Base-by-base conservation (phyloP, 2,113 vertebrate species). In the Pogonocichla stellata region DNA sequence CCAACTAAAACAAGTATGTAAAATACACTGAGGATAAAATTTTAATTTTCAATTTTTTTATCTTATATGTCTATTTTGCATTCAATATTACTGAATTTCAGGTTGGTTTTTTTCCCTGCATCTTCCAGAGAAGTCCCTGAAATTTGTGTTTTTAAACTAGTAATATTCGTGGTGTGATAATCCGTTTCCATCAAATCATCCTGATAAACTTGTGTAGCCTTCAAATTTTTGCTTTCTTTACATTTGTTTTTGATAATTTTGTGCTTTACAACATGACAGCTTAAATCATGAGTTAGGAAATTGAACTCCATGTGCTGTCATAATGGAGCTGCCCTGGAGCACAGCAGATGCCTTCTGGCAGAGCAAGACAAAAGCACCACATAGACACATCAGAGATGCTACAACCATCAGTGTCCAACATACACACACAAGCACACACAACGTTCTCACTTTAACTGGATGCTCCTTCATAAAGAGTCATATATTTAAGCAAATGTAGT, bases 351-450 rank as follows among this genome's bases (percentile, higher is more conserved):
- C 6, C 5, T n/a, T 40, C 36, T 71, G 36, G 11, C 13, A 72
- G 14, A 77, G 10, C 24, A 72, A 19, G 13, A 29, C 14, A 25
- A 56, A 66, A 74, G 54, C 29, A 10, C 0, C 50, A 36, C 16
- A 20, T 1, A 6, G 11, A 9, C 6, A 14, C 51, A 34, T 18
- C 31, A 56, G 43, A 56, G 24, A 19, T 51, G 8, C 9, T 83
- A 14, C 9, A 64, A 31, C 9, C 19, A 31, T 33, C 25, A 34
- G 5, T 14, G 8, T 40, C 20, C 9, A 51, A 75, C 17, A 51
- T 8, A 14, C 2, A 43, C 5, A 24, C 38, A 50, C 3, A 43
- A 31, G 8, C 9, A 23, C 0, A 0, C 12, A 66, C 6, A 54
- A 23, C 26, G 5, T 36, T 53, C 24, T 60, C 6, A 25, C 0